Evolutionary conservation across 2,888 invertebrate genomes (phyloP), one percentile per base, ranked within the genome.

Genomic region (Cantharis nigra): DNA sequence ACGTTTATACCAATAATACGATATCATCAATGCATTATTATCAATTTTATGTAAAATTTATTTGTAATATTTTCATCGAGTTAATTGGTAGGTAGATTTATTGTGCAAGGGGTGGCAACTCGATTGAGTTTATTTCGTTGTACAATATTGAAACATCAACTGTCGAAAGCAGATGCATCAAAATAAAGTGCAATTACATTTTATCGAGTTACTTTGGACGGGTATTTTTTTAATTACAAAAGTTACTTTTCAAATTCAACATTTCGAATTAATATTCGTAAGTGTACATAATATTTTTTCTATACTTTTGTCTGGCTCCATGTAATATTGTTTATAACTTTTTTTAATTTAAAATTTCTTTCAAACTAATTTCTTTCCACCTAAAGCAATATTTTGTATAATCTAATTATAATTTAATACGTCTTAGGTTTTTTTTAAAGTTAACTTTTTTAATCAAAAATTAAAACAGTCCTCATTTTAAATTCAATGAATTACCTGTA

Each of bases 401-500:
- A 49, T 49, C n/a, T 49, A 49, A 49, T 49, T 49, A 49, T n/a
- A 49, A 49, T 49, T 49, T 49, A 49, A 49, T 49, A 49, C 49
- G 49, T 7, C n/a, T n/a, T 49, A n/a, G n/a, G 49, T 26, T 26
- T 26, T 26, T 49, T 49, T 49, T 13, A 7, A 49, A 49, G 49
- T 49, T n/a, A 49, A 49, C n/a, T 49, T 49, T 49, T 49, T 49
- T 49, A 49, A 49, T 49, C 49, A 49, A 49, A 49, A 49, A 49
- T 49, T 49, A 49, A 49, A n/a, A 49, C 49, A n/a, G 49, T n/a
- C 49, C n/a, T 49, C 49, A 49, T 49, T 49, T 49, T 49, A 49
- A n/a, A 49, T 49, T 49, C 49, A 49, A n/a, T 49, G 49, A n/a
- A n/a, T 14, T 26, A 95, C 95, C 93, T 86, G 94, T 89, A 82